Base-by-base conservation (phyloP, 2,888 invertebrate species). In the Idaea straminata region DNA sequence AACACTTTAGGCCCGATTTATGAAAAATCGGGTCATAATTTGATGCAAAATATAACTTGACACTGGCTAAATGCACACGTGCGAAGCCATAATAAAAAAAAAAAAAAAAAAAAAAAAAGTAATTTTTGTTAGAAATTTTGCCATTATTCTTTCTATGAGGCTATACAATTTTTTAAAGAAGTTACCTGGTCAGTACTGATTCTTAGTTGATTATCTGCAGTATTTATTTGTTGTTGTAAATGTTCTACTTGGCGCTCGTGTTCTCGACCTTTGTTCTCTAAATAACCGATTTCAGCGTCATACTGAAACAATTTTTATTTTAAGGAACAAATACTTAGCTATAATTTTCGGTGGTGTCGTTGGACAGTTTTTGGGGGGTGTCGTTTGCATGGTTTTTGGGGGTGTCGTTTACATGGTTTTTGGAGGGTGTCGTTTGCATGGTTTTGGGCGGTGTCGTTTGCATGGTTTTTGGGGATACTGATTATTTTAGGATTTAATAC, bases 231-330 rank as follows among this genome's bases (percentile, higher is more conserved):
- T 81, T 97, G 96, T 62, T 97, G 95, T 78, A 97, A 94, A 72
- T 96, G 94, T 81, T 97, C 97, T 79, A 97, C 94, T 84, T 97
- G 97, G 77, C 96, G 95, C 75, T 97, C 96, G 79, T 98, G 97
- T 82, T 98, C 98, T 61, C 96, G 94, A 70, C 97, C 96, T 86
- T 97, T 97, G 67, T 95, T 95, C 90, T 98, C 98, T 95, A 97
- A 96, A 85, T 96, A 98, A 35, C 96, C 95, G 76, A 98, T 98
- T 94, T 98, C 98, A 36, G 97, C 96, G 89, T 98, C 98, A 84
- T 95, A 97, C 97, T 97, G 81, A 64, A 86, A 69, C 58, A 59
- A 15, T 15, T 59, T 47, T 47, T 47, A 47, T 47, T 47, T 47
- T 47, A 47, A 47, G 47, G 13, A 47, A 47, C 7, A 7, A 10